Evolutionary conservation across 2,113 vertebrate species (phyloP).

Genomic region (Cairina moschata): DNA sequence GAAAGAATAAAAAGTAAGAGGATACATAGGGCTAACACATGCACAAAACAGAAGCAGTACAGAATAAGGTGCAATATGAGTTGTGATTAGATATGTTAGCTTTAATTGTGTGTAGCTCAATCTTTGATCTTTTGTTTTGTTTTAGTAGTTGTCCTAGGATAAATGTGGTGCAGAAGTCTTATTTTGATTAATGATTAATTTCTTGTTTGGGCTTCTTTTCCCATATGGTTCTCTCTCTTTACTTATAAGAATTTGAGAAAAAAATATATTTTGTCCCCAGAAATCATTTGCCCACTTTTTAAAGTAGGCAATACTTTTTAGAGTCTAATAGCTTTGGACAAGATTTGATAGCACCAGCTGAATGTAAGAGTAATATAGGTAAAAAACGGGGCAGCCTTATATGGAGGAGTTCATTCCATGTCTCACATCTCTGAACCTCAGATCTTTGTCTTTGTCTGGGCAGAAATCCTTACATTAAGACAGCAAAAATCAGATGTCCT

Average conservation of each 20-base stretch:
- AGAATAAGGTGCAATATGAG: background rate
- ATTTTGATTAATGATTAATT: background rate
- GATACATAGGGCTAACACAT: background rate
- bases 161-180: background rate
- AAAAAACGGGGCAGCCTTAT: background rate
- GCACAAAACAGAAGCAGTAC: background rate
- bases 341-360: background rate
- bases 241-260: too few relatives aligned
- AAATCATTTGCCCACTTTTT: background rate
- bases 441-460: background rate
- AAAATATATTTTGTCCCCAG: background rate
- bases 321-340: background rate
- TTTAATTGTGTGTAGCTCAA: background rate
- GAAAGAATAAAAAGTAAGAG: background rate
- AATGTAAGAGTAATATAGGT: background rate
- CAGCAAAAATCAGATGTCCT: background rate
- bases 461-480: background rate
- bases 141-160: background rate
- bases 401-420: background rate
- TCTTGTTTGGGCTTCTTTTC: background rate
- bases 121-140: background rate
- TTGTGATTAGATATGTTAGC: background rate
- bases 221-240: background rate
- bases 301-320: background rate
- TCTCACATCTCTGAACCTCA: background rate